These are phyloP conservation scores for Antheraea mylitta DNA, from an alignment of 1,140 invertebrate genomes.

Conservation along the genomic window DNA sequence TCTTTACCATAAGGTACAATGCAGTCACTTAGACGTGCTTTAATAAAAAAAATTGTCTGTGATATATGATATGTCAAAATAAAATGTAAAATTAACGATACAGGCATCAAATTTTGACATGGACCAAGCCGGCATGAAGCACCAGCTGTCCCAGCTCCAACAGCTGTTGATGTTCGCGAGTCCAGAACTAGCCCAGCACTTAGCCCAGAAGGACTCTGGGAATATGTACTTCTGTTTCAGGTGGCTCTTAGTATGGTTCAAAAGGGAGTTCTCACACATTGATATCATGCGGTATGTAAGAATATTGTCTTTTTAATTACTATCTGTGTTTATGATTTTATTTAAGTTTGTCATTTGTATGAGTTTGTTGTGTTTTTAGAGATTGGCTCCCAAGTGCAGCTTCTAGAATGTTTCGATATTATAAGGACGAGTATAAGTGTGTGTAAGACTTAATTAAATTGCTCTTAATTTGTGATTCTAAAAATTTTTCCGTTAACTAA, in stretches of 20 bases:
- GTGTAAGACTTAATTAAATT: no score
- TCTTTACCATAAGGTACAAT: no score
- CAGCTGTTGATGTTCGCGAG: slow-evolving; percentile 90
- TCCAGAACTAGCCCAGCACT: slow-evolving; percentile 91
- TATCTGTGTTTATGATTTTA: background rate
- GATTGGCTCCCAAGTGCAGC: no score
- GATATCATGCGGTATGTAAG: slow-evolving; percentile 83
- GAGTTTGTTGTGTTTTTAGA: no score
- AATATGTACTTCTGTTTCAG: slow-evolving; percentile 99
- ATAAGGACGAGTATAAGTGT: no score
- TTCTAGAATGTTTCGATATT: no score
- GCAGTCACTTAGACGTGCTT: no score
- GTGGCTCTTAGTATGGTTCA: slow-evolving; percentile 92
- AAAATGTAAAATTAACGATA: slow-evolving; percentile 3
- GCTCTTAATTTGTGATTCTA: no score
- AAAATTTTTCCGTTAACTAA: no score
- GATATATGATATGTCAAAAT: no score
- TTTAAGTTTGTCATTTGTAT: background rate
- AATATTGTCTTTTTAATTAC: slow-evolving; percentile 1
- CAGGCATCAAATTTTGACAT: slow-evolving; percentile 97
- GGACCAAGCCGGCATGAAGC: slow-evolving; percentile 98
- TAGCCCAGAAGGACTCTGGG: slow-evolving; percentile 94
- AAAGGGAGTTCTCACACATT: slow-evolving; percentile 87
- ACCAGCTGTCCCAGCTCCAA: slow-evolving; percentile 92
- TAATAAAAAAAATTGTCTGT: no score